Conservation (phyloP, 2,888 invertebrate species). For the Panopea generosa region DNA sequence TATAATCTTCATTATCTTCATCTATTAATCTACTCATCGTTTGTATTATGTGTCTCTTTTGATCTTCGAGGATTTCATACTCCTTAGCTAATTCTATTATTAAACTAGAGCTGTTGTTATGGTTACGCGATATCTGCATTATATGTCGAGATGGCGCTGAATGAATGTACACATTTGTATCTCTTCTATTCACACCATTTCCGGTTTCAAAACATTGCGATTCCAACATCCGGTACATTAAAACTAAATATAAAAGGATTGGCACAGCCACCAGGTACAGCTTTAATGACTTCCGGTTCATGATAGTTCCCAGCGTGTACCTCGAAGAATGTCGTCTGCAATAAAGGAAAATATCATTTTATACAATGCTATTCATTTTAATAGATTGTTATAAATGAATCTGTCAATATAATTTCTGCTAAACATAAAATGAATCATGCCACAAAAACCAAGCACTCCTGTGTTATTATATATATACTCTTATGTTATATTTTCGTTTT, state of each 20-base stretch:
- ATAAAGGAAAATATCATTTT: too few relatives aligned
- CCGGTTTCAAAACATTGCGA: conserved; percentile 36
- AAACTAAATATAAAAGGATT: conserved; percentile 44
- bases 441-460: too few relatives aligned
- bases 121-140: conserved; percentile 45
- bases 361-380: too few relatives aligned
- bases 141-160: conserved; percentile 38
- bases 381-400: too few relatives aligned
- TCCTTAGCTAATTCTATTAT: conserved; percentile 44
- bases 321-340: too few relatives aligned
- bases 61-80: conserved; percentile 45
- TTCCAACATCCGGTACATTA: conserved; percentile 60
- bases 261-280: conserved; percentile 46
- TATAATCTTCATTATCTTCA: conserved; percentile 5
- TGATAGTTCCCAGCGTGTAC: not conserved
- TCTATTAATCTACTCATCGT: conserved; percentile 26
- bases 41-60: conserved; percentile 28
- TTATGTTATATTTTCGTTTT: too few relatives aligned
- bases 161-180: conserved; percentile 7
- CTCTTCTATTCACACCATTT: not conserved
- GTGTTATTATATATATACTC: too few relatives aligned
- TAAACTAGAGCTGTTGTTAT: conserved; percentile 11
- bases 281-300: conserved; percentile 28
- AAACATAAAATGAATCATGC: too few relatives aligned
- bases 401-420: too few relatives aligned